Percentiles rank a stretch among this genome's conserved stretches.
These are phyloP conservation scores for Schizothorax lantsangensis DNA, from an alignment of 2,797 vertebrate species.

Conservation along the genomic window DNA sequence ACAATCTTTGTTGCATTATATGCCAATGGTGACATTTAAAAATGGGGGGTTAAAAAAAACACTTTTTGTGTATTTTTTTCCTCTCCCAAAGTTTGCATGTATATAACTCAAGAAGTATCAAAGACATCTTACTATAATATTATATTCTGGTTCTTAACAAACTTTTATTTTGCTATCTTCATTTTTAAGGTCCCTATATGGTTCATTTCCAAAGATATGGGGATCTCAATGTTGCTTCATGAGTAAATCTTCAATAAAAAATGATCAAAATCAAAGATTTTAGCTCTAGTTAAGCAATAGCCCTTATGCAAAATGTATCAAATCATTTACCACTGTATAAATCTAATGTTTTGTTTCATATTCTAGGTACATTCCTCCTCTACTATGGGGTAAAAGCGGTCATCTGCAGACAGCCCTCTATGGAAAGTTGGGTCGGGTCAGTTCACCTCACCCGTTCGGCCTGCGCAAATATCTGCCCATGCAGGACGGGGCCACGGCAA, in stretches of 20 bases:
- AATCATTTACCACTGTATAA: not conserved
- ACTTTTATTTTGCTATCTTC: no score
- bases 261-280: not conserved
- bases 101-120: no score
- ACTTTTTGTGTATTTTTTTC: no score
- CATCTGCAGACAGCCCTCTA: conserved; percentile 95
- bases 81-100: no score
- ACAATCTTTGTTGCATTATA: no score
- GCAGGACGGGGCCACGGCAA: conserved; percentile 92
- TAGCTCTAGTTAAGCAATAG: not conserved
- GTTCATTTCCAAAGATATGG: not conserved
- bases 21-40: no score
- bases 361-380: conserved; percentile 91
- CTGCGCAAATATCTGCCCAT: conserved; percentile 91
- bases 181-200: not conserved
- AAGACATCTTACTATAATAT: no score
- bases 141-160: no score
- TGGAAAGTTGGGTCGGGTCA: conserved; percentile 93
- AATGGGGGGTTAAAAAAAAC: no score
- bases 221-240: not conserved
- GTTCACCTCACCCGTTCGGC: conserved; percentile 87
- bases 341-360: not conserved
- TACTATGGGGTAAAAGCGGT: conserved; percentile 96
- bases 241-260: not conserved
- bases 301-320: not conserved